Percentiles rank a stretch among this genome's conserved stretches.
Conservation (phyloP, 1,140 invertebrate species). For the Pristionchus pacificus region DNA sequence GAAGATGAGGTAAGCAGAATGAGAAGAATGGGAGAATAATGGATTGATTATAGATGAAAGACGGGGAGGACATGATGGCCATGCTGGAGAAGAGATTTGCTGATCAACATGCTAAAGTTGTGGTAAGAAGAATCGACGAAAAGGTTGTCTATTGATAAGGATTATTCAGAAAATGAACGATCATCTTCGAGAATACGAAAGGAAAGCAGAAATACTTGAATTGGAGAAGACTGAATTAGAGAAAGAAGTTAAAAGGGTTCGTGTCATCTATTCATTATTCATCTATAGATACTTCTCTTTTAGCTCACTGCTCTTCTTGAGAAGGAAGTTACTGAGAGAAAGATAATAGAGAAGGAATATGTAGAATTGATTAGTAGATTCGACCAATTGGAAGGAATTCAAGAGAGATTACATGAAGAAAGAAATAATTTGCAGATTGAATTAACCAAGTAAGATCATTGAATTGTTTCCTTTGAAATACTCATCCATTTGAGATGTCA, state of each 20-base stretch:
- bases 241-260: constrained; percentile 28
- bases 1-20: constrained; percentile 14
- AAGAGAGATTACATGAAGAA: not conserved
- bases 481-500: too few species aligned
- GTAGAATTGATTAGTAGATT: not conserved
- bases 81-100: constrained; percentile 49
- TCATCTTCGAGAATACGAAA: constrained; percentile 39
- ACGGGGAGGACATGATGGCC: constrained; percentile 39
- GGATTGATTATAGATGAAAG: not conserved
- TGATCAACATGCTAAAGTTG: constrained; percentile 50
- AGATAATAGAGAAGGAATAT: not conserved
- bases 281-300: too few species aligned
- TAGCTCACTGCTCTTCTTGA: not conserved
- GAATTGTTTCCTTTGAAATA: too few species aligned
- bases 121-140: constrained; percentile 28
- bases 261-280: too few species aligned
- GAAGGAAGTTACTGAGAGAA: not conserved
- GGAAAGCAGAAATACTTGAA: constrained; percentile 38
- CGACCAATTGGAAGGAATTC: not conserved
- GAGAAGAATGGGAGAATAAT: constrained; percentile 1
- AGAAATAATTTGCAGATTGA: not conserved
- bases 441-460: not conserved
- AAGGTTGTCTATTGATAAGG: not conserved
- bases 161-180: constrained; percentile 41
- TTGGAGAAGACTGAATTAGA: constrained; percentile 37